Evolutionary conservation across 2,113 vertebrate species (phyloP), one percentile per base, ranked within the genome.

Genomic region (Climacteris rufus): DNA sequence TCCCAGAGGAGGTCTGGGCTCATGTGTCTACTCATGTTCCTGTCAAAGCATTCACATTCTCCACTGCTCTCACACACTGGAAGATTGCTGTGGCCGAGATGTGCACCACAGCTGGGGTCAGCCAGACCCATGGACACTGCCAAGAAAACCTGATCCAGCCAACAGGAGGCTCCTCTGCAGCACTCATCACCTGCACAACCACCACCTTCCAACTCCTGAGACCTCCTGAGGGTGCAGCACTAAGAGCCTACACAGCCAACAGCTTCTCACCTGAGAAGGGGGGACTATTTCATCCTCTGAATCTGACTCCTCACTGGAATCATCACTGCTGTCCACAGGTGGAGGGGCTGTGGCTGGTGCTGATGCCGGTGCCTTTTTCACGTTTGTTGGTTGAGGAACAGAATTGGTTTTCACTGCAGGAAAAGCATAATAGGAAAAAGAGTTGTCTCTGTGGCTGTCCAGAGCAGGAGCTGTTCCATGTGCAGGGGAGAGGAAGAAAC

Each of bases 251-350:
- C 45, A 30, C 22, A 47, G 13, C 5, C 40, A 33, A 54, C 0
- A 0, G 33, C 45, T 75, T 44, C 44, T 86, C 68, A 97, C 97
- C 96, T 97, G 97, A 2, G 94, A 87, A 44, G 94, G 65, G 7
- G 92, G 95, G 1, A 96, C 82, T 18, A 77, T 28, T 61, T 96
- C 97, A 37, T 96, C 92, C 27, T 97, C 96, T 8, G 95, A 94
- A 63, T 96, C 95, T 0, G 96, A 96, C 24, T 95, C 95, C 57
- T 95, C 54, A 0, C 87, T 96, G 56, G 97, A 97, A 86, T 96
- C 93, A 25, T 94, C 86, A 0, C 96, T 97, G 78, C 94, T 97
- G 37, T 59, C 79, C 49, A 50, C 89, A 57, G 76, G 30, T 24
- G 9, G 30, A 87, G 91, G 68, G 35, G 70, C 89, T 53, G 94